These are phyloP conservation scores for Poicephalus meyeri DNA, from an alignment of 2,113 vertebrate genomes.

Conservation along the genomic window DNA sequence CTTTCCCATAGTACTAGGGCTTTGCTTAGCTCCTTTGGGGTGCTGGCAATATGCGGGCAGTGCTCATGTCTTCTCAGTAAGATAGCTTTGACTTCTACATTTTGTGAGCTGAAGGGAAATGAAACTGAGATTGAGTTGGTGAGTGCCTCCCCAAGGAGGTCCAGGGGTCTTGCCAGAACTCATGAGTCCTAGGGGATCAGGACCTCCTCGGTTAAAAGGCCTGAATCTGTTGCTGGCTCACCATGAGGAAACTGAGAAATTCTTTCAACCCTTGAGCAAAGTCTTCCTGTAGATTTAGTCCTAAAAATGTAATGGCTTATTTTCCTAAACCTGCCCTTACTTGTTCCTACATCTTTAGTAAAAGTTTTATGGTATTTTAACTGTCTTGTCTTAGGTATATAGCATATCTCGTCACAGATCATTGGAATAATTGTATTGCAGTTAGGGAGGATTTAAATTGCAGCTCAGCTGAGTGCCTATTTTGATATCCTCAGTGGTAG, in stretches of 20 bases:
- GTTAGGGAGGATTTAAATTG: background rate
- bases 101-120: background rate
- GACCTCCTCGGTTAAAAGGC: background rate
- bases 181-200: background rate
- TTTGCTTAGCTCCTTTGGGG: background rate
- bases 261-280: background rate
- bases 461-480: background rate
- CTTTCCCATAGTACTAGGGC: background rate
- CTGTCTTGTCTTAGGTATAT: background rate
- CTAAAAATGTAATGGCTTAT: background rate
- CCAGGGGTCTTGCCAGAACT: background rate
- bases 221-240: background rate
- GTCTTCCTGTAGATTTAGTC: background rate
- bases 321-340: background rate
- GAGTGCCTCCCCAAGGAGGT: background rate
- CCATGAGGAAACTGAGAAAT: background rate
- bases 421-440: background rate
- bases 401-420: background rate
- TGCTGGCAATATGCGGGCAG: background rate
- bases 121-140: background rate
- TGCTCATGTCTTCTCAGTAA: background rate
- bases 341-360: background rate
- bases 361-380: background rate
- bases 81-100: background rate
- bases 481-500: background rate